Evolutionary conservation across 2,797 vertebrate species (phyloP).

Genomic region (Ceryle rudis): DNA sequence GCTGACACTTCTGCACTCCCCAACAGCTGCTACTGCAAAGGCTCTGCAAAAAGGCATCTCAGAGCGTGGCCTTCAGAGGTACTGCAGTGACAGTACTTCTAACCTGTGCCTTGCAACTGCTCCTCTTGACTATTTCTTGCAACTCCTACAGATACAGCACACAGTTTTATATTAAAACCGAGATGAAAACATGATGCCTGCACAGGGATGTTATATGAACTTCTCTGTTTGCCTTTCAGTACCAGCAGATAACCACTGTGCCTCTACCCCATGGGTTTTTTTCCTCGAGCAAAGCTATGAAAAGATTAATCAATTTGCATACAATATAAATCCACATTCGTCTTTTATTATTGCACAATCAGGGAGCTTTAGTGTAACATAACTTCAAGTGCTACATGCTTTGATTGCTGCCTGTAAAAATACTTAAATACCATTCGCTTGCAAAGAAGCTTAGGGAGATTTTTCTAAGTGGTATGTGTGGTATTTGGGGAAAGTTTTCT

Average conservation of each 20-base stretch:
- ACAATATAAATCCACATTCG: conserved; percentile 59
- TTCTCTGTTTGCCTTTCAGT: background rate
- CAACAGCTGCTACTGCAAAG: background rate
- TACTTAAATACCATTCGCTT: conserved; percentile 39
- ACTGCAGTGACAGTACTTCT: background rate
- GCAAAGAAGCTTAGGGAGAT: background rate
- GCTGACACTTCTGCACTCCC: background rate
- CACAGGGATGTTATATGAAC: background rate
- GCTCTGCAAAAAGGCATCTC: background rate
- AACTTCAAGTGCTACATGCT: conserved; percentile 43
- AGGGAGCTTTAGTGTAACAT: conserved; percentile 43
- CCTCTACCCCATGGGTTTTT: background rate
- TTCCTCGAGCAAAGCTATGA: background rate
- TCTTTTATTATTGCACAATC: conserved; percentile 61
- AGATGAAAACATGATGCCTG: background rate
- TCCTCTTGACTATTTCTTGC: background rate
- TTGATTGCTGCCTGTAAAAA: conserved; percentile 62
- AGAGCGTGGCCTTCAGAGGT: background rate
- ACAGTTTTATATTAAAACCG: background rate
- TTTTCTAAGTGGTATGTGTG: background rate
- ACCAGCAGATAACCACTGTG: background rate
- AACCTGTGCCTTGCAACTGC: background rate
- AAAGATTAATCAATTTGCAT: conserved; percentile 61
- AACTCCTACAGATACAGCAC: background rate
- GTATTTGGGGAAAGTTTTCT: background rate